Evolutionary conservation across 2,888 invertebrate species (phyloP), one percentile per base, ranked within the genome.

Genomic region (Liposcelis brunnea): DNA sequence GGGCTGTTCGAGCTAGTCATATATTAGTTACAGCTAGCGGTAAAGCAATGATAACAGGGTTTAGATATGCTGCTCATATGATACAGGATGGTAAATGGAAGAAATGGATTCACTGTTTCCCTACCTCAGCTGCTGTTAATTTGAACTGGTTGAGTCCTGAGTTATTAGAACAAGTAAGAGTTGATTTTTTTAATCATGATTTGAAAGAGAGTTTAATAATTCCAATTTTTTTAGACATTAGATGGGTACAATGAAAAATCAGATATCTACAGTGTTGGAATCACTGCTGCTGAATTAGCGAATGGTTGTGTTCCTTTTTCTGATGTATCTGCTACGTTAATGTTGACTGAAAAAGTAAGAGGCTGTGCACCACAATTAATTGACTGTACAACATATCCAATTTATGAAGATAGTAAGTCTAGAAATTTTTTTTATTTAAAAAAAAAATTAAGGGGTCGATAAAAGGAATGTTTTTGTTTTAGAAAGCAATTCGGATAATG

Each of bases 141-240:
- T 66, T 93, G 4, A 84, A 86, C 63, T 94, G 91, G 89, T 70
- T 90, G 11, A 90, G 91, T 56, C 93, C 93, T 0, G 93, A 94
- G 61, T 66, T 93, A 8, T 64, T 94, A 34, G 82, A 85, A 63
- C 93, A 93, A 42, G n/a, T 44, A 15, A 46, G 26, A 18, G 11
- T 37, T n/a, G 37, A 35, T 8, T 11, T n/a, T 46, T 32, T 7
- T 16, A 31, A 42, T n/a, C n/a, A n/a, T n/a, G n/a, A n/a, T n/a
- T n/a, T n/a, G n/a, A n/a, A n/a, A n/a, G n/a, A 34, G 21, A 14
- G 37, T 36, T 42, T 33, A 46, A 42, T 55, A 57, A 0, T 61
- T 79, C 77, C n/a, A n/a, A n/a, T n/a, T n/a, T n/a, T n/a, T n/a
- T n/a, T n/a, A n/a, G n/a, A 86, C 87, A 63, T 64, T 89, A 32